Evolutionary conservation across 2,797 vertebrate species (phyloP).

Genomic region (Ataeniobius toweri): DNA sequence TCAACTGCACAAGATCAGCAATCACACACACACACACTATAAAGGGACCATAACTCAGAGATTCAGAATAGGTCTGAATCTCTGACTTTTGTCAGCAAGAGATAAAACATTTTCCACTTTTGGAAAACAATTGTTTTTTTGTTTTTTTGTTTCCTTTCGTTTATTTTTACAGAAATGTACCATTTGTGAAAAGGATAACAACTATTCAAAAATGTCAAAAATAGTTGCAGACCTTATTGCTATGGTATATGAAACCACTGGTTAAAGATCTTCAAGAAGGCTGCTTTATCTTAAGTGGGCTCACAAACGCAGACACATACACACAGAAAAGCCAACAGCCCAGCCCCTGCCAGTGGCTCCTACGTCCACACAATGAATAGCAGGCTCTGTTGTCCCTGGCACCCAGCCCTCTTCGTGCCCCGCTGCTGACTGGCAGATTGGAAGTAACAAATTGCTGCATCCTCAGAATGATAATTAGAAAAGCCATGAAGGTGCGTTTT

Average conservation of each 20-base stretch:
- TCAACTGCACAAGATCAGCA: neutral
- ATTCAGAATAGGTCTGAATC: no score
- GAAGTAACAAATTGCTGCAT: constrained; percentile 99
- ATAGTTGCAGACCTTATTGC: neutral
- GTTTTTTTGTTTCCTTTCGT: no score
- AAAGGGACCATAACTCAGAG: neutral
- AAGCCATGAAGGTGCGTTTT: constrained; percentile 93
- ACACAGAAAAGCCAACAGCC: constrained; percentile 36
- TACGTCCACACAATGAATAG: constrained; percentile 81
- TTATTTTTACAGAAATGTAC: no score
- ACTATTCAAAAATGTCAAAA: no score
- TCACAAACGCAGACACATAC: constrained; percentile 25
- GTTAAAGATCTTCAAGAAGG: constrained; percentile 49
- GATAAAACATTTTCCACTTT: no score
- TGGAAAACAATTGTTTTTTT: no score
- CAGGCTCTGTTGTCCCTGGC: constrained; percentile 85
- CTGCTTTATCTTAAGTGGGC: constrained; percentile 40
- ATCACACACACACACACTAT: neutral
- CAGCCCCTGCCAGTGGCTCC: constrained; percentile 50
- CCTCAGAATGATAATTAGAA: constrained; percentile 99
- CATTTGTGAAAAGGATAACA: neutral
- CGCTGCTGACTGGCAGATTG: constrained; percentile 92
- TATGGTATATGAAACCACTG: constrained; percentile 8
- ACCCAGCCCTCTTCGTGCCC: constrained; percentile 88
- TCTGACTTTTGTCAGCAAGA: no score